A percentile compares a stretch with the other conserved stretches of the same genome.
These are phyloP conservation scores for Stegostoma tigrinum DNA, from an alignment of 2,113 vertebrate species.

Conservation along the genomic window DNA sequence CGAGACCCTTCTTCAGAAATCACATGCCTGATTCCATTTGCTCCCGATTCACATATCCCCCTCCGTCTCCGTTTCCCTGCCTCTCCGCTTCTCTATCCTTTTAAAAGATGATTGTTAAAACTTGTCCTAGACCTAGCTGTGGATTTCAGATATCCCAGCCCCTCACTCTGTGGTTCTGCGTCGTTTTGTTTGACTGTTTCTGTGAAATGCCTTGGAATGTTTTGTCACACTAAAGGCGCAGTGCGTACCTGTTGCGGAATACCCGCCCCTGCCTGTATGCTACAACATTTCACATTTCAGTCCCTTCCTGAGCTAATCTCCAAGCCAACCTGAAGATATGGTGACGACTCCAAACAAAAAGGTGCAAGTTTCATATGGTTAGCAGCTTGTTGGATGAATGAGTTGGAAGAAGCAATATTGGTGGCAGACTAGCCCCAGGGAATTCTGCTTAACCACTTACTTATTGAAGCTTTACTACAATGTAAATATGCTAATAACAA, in stretches of 20 bases:
- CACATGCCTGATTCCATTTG: too few relatives aligned
- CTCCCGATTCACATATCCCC: neutral
- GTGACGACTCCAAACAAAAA: neutral
- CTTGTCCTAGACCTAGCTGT: neutral
- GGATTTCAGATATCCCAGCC: neutral
- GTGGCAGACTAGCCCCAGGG: neutral
- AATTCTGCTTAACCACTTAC: neutral
- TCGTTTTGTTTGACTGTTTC: neutral
- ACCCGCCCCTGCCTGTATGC: too few relatives aligned
- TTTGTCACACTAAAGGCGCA: neutral
- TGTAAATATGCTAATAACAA: neutral
- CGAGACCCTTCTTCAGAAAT: too few relatives aligned
- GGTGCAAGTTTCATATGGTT: neutral
- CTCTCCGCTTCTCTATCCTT: neutral
- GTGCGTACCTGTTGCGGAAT: neutral
- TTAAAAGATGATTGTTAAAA: neutral
- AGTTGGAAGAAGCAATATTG: neutral
- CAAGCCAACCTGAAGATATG: neutral
- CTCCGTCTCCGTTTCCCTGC: neutral
- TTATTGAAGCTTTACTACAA: neutral
- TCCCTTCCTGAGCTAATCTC: neutral
- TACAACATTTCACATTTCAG: neutral
- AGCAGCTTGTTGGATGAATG: too few relatives aligned
- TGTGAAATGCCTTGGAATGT: neutral
- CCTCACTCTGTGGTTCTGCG: neutral